Evolutionary conservation across 2,888 invertebrate genomes (phyloP), one percentile per base, ranked within the genome.

Genomic region (Eretmocerus hayati): DNA sequence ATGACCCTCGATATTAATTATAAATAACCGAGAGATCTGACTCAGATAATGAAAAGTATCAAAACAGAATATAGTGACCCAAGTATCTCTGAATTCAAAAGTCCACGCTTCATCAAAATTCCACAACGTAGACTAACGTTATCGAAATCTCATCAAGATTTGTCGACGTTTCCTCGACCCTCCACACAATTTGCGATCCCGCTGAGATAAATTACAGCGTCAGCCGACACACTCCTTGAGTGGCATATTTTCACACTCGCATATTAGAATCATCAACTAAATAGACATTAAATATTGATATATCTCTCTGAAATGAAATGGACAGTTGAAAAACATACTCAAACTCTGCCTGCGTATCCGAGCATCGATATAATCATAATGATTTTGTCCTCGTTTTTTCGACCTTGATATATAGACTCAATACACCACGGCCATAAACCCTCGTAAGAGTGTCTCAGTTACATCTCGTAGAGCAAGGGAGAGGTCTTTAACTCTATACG

Each of bases 391-490:
- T 48, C 38, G 46, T 15, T 46, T 48, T 13, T 15, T 37, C 48
- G 48, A 42, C 48, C 52, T 46, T 52, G 46, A 48, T 49, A 39
- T 26, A 9, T n/a, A n/a, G n/a, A n/a, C n/a, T n/a, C n/a, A n/a
- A n/a, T n/a, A n/a, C n/a, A n/a, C n/a, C n/a, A n/a, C n/a, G n/a
- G n/a, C n/a, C n/a, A n/a, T n/a, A n/a, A n/a, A n/a, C n/a, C 22
- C 16, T n/a, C 42, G 38, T 23, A 19, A 38, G 43, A 39, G 45
- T 35, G 9, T 32, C 46, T n/a, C 32, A 19, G 4, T 3, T 36
- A n/a, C 36, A 11, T 4, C 36, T 19, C 18, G 15, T 6, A 3
- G 4, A n/a, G 9, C 18, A 11, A 3, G 15, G 4, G n/a, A 18
- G 6, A 19, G 22, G n/a, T 15, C 36, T 19, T 13, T 38, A 30